These are phyloP conservation scores for Todiramphus chloris DNA, from an alignment of 2,113 vertebrate species.

Conservation along the genomic window DNA sequence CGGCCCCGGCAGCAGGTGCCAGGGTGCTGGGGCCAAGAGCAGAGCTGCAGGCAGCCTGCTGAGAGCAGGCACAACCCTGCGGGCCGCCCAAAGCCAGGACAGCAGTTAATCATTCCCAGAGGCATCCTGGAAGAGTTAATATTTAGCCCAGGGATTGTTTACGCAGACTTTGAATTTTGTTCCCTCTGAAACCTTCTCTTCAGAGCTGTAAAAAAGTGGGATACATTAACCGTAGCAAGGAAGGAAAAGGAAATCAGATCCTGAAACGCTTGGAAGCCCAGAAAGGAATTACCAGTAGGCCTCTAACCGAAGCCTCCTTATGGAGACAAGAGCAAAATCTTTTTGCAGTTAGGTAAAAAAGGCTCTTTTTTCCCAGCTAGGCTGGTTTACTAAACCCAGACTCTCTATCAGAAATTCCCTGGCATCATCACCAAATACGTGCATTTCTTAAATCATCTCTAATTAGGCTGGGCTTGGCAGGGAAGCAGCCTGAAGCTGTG, in stretches of 20 bases:
- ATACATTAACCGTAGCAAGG: not conserved
- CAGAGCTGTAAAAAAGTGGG: not conserved
- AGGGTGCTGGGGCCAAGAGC: not conserved
- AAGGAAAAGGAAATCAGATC: not conserved
- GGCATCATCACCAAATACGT: not conserved
- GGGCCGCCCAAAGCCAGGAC: accelerated
- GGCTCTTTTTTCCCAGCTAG: not conserved
- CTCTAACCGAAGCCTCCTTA: not conserved
- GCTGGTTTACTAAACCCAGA: not conserved
- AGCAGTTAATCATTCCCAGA: not conserved
- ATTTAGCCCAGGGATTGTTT: not conserved
- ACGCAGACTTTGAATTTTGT: not conserved
- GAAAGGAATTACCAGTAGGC: not conserved
- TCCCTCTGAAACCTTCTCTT: not conserved
- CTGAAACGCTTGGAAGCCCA: not conserved
- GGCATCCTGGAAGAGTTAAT: not conserved
- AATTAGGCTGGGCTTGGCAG: constrained; percentile 25
- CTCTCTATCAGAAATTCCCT: constrained; percentile 24
- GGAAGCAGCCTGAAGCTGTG: not conserved
- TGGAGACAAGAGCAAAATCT: not conserved
- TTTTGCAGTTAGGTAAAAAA: not conserved
- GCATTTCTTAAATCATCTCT: constrained; percentile 8
- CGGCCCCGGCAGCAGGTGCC: not conserved
- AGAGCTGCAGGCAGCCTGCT: not conserved
- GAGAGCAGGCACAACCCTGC: accelerated